These are phyloP conservation scores for Drepana arcuata DNA, from an alignment of 1,140 invertebrate species.

Conservation along the genomic window DNA sequence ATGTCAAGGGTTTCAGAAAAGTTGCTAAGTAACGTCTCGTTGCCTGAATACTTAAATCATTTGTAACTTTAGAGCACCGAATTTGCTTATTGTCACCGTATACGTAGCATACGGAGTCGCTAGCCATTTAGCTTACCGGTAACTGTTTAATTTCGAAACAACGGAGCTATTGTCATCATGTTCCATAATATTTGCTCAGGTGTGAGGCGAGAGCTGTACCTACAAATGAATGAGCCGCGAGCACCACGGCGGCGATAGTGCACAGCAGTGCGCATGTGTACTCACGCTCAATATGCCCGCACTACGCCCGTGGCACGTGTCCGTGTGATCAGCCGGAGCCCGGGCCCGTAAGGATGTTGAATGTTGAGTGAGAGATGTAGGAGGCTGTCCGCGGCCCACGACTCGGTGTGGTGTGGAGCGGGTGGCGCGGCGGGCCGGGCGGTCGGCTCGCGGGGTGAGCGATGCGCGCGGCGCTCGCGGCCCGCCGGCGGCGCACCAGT, in stretches of 20 bases:
- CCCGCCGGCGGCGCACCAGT: slow-evolving; percentile 34
- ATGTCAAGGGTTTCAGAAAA: too few relatives aligned
- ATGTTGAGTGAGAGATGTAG: slow-evolving; percentile 32
- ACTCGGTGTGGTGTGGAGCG: slow-evolving; percentile 13
- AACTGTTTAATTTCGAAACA: slow-evolving; percentile 41
- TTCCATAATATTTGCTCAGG: slow-evolving; percentile 64
- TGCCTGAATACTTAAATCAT: too few relatives aligned
- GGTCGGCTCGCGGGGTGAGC: slow-evolving; percentile 21
- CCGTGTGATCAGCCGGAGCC: slow-evolving; percentile 28
- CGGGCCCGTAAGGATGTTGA: slow-evolving; percentile 12
- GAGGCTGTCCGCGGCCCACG: slow-evolving; percentile 40
- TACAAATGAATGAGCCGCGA: slow-evolving; percentile 56
- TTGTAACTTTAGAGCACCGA: too few relatives aligned
- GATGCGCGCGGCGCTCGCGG: slow-evolving; percentile 21
- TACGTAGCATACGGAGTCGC: too few relatives aligned
- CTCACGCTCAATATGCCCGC: slow-evolving; percentile 61
- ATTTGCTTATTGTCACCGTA: too few relatives aligned
- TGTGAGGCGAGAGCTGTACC: slow-evolving; percentile 34
- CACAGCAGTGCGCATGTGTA: slow-evolving; percentile 53
- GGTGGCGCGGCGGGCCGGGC: slow-evolving; percentile 18
- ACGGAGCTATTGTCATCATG: slow-evolving; percentile 34
- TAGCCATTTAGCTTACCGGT: too few relatives aligned
- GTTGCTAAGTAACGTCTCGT: too few relatives aligned
- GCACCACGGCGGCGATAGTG: slow-evolving; percentile 22
- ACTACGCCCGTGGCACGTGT: slow-evolving; percentile 57